Evolutionary conservation across 2,797 vertebrate species (phyloP).

Genomic region (Lacerta viridis): DNA sequence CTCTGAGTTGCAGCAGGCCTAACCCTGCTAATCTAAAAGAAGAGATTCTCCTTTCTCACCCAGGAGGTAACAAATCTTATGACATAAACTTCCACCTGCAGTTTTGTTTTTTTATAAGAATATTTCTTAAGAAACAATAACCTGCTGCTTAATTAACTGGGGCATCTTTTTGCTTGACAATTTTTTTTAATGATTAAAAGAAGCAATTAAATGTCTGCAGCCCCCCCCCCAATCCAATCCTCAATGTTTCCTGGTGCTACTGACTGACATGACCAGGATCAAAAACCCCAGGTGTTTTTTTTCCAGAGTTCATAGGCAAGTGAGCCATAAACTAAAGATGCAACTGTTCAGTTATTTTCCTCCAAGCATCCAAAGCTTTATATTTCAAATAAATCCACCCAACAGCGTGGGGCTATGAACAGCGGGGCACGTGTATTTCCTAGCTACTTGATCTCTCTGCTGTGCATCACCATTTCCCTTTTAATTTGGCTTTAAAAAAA

Average conservation of each 20-base stretch:
- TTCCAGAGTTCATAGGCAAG: conserved; percentile 73
- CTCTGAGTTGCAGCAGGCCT: too few relatives aligned
- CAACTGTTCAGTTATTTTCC: conserved; percentile 29
- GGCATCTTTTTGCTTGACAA: not conserved
- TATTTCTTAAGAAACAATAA: not conserved
- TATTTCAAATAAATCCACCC: conserved; percentile 60
- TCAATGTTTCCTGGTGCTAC: not conserved
- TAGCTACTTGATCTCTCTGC: conserved; percentile 56
- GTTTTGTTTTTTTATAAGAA: not conserved
- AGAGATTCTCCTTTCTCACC: not conserved
- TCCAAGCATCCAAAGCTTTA: conserved; percentile 4
- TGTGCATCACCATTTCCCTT: conserved; percentile 47
- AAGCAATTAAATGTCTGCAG: not conserved
- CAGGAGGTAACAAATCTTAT: not conserved
- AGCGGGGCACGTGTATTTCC: conserved; percentile 42
- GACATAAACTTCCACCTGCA: not conserved
- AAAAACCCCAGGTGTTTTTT: conserved; percentile 73
- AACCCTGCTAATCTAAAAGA: too few relatives aligned
- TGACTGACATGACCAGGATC: conserved; percentile 62
- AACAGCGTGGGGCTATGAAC: conserved; percentile 43
- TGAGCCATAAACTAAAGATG: conserved; percentile 77
- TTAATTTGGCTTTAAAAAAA: conserved; percentile 71
- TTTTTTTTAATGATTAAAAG: not conserved
- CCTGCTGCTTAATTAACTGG: not conserved
- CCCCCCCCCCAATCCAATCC: not conserved